Evolutionary conservation across 2,113 vertebrate species (phyloP).

Genomic region (Collichthys lucidus): DNA sequence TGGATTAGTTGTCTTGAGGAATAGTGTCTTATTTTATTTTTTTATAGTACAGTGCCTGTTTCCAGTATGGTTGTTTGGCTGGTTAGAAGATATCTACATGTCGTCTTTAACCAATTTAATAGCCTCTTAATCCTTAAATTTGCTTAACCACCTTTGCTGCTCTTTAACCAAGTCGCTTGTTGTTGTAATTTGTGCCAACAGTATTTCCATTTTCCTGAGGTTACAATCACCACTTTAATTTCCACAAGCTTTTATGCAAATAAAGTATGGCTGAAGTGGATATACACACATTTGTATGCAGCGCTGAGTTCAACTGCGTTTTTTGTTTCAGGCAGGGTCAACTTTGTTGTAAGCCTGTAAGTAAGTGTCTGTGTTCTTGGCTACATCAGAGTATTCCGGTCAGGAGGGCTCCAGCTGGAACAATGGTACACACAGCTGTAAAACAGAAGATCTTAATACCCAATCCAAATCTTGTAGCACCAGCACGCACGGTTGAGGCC

Average conservation of each 20-base stretch:
- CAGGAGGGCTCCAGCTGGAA: slow-evolving; percentile 40
- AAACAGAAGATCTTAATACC: slow-evolving; percentile 22
- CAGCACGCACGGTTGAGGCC: background rate
- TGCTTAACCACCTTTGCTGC: slow-evolving; percentile 12
- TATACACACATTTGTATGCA: slow-evolving; percentile 58
- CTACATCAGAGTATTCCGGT: slow-evolving; percentile 52
- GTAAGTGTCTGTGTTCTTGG: slow-evolving; percentile 41
- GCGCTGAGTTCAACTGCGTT: slow-evolving; percentile 22
- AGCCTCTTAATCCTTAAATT: slow-evolving; percentile 38
- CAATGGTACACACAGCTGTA: slow-evolving; percentile 19
- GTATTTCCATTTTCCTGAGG: slow-evolving; percentile 27
- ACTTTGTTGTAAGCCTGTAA: slow-evolving; percentile 50
- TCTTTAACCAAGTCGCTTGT: slow-evolving; percentile 20
- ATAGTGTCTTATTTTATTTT: background rate
- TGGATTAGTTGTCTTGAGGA: slow-evolving; percentile 2
- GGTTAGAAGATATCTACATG: slow-evolving; percentile 12
- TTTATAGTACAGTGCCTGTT: background rate
- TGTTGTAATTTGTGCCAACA: slow-evolving; percentile 23
- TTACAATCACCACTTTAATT: slow-evolving; percentile 37
- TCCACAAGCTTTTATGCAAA: slow-evolving; percentile 51
- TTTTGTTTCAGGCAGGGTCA: slow-evolving; percentile 54
- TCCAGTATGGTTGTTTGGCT: background rate
- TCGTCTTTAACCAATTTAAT: slow-evolving; percentile 27
- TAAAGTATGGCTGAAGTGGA: slow-evolving; percentile 30
- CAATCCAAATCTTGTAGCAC: slow-evolving; percentile 18